These are phyloP conservation scores for Buceros bicornis DNA, from an alignment of 2,797 vertebrate genomes.

Conservation along the genomic window DNA sequence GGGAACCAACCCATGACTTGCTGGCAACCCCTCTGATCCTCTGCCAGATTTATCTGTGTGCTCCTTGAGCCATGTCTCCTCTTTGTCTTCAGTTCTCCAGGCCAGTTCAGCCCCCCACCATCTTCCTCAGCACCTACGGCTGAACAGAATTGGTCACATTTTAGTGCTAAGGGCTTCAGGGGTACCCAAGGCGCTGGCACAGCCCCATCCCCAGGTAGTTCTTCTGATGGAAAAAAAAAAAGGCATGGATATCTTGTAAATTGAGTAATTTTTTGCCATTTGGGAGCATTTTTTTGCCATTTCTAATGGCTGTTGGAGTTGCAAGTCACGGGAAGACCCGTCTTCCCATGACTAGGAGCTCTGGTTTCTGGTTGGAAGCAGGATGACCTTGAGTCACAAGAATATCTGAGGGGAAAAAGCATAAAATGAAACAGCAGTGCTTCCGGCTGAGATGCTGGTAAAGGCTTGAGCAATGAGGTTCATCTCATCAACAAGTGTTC, in stretches of 20 bases:
- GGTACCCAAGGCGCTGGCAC: neutral
- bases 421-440: neutral
- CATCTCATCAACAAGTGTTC: neutral
- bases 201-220: neutral
- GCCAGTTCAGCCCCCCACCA: neutral
- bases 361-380: neutral
- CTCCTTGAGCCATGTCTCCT: neutral
- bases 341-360: neutral
- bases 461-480: neutral
- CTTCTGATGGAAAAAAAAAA: neutral
- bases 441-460: neutral
- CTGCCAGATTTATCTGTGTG: neutral
- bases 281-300: neutral
- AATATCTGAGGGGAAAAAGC: neutral
- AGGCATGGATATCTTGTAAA: neutral
- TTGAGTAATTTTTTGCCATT: neutral
- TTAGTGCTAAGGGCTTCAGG: neutral
- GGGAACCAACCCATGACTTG: neutral
- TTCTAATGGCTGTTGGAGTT: neutral
- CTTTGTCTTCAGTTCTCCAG: neutral
- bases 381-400: neutral
- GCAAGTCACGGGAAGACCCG: neutral
- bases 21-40: neutral
- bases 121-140: neutral
- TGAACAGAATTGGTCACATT: neutral